Evolutionary conservation across 2,888 invertebrate genomes (phyloP).

Genomic region (Willowsia nigromaculata): DNA sequence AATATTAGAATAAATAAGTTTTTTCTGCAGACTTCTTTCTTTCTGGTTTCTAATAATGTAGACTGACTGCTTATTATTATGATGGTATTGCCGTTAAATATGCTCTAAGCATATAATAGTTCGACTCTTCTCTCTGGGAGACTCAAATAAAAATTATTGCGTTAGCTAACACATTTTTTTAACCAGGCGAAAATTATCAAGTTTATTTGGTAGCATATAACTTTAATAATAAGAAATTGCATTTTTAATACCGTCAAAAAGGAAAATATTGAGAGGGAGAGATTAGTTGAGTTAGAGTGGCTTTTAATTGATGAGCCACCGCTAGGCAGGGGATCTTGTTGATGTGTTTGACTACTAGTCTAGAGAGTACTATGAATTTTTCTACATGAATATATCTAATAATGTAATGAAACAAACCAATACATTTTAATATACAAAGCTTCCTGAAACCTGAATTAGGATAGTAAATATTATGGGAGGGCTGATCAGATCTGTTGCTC

Average conservation of each 20-base stretch:
- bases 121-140: not conserved
- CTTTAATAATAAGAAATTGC: conserved; percentile 8
- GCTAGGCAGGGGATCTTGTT: conserved; percentile 58
- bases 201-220: conserved; percentile 38
- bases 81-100: not conserved
- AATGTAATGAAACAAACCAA: not conserved
- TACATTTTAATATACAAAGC: conserved; percentile 1
- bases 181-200: not conserved
- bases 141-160: not conserved
- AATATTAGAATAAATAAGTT: conserved; percentile 30
- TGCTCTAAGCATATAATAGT: not conserved
- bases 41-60: not conserved
- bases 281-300: conserved; percentile 26
- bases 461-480: conserved; percentile 4
- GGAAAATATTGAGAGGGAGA: not conserved
- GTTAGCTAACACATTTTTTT: conserved; percentile 2
- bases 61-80: not conserved
- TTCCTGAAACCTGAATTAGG: conserved; percentile 63
- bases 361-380: not conserved
- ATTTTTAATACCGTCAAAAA: conserved; percentile 35
- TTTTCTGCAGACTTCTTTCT: not conserved
- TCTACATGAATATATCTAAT: not conserved
- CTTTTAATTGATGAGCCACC: conserved; percentile 62
- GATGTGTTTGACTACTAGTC: not conserved
- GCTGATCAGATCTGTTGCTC: not conserved